phyloP scores from a whole-genome alignment of 2,113 vertebrate genomes.

The Clarias magur region DNA sequence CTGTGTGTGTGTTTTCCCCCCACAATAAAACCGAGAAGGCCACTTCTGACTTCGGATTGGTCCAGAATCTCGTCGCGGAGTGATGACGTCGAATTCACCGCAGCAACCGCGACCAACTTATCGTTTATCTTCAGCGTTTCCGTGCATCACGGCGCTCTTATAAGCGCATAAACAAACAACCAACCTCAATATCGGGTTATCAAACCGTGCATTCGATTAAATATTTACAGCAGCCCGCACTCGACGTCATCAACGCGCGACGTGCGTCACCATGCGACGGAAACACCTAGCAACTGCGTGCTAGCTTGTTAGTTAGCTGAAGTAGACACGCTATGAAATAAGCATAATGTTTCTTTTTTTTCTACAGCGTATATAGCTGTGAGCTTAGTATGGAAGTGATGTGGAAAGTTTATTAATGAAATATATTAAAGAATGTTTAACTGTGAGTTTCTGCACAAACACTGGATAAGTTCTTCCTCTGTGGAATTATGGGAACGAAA shows the following conservation, averaged over 20 bases:
- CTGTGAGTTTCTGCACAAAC: neutral
- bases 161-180: neutral
- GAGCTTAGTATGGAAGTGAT: neutral
- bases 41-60: slow-evolving; percentile 52
- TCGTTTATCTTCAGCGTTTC: neutral
- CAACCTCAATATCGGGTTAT: no score
- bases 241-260: neutral
- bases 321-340: neutral
- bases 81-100: neutral
- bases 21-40: slow-evolving; percentile 30
- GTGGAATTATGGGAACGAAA: slow-evolving; percentile 7
- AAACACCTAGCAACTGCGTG: neutral
- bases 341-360: no score
- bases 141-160: neutral
- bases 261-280: neutral
- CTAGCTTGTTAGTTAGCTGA: neutral
- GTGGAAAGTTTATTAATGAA: no score
- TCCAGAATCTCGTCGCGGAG: slow-evolving; percentile 24
- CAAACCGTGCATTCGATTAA: no score
- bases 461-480: neutral
- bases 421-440: neutral
- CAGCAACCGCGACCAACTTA: neutral
- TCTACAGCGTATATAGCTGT: no score
- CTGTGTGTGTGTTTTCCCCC: neutral
- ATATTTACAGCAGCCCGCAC: neutral